phyloP scores from a whole-genome alignment of 2,888 invertebrate genomes.

The Megamerina dolium region DNA sequence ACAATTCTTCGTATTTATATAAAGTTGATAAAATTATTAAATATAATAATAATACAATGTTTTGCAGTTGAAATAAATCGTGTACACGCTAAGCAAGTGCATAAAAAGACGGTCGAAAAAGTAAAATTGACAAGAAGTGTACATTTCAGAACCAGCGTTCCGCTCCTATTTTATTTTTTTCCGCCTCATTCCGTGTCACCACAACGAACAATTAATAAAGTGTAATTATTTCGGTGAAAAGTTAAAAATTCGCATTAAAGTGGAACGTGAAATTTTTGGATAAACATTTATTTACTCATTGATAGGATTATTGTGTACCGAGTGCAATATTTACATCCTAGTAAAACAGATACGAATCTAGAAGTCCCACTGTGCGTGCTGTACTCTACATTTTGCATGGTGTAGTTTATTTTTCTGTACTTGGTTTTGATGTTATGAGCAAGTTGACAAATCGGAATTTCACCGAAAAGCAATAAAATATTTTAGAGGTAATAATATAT shows the following conservation, averaged over 20 bases:
- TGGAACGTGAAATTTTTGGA: too few relatives aligned
- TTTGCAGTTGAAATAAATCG: conserved; percentile 7
- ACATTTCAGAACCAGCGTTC: too few relatives aligned
- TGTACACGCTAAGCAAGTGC: conserved; percentile 7
- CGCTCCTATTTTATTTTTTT: conserved; percentile 23
- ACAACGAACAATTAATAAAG: too few relatives aligned
- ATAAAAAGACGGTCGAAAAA: conserved; percentile 18
- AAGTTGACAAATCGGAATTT: too few relatives aligned
- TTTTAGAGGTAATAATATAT: neutral
- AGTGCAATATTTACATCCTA: too few relatives aligned
- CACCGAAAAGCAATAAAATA: neutral
- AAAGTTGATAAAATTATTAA: conserved; percentile 12
- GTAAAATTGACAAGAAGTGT: conserved; percentile 25
- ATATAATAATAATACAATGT: conserved; percentile 7
- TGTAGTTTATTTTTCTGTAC: too few relatives aligned
- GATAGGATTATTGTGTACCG: too few relatives aligned
- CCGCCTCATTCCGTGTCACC: conserved; percentile 27
- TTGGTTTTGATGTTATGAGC: neutral
- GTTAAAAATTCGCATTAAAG: too few relatives aligned
- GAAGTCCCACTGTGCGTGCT: conserved; percentile 28
- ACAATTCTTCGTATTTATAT: conserved; percentile 1
- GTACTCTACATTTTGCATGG: conserved; percentile 19
- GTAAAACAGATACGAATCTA: neutral
- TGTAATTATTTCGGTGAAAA: too few relatives aligned
- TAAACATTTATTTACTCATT: too few relatives aligned